Evolutionary conservation across 2,113 vertebrate species (phyloP), one percentile per base, ranked within the genome.

Genomic region (Gasterosteus nipponicus): DNA sequence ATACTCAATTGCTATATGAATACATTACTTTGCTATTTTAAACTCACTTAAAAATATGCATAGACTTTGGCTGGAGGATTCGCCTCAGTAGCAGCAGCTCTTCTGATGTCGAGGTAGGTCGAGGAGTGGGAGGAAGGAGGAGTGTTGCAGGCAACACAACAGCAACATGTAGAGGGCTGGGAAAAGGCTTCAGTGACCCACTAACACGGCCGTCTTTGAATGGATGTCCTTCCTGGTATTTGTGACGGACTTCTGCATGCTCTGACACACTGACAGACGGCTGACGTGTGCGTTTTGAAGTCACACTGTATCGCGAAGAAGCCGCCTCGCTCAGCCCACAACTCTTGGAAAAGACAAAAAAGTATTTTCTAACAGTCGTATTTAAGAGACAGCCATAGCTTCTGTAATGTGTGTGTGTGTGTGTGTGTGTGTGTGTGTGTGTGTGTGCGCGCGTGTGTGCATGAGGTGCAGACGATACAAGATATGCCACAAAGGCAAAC

Each of bases 401-500:
- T 73, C 44, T 75, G 69, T 47, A 51, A 59, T 44, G 44, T 41
- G 33, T 26, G 26, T 56, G 44, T 18, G 8, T 64, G 51, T 39
- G 22, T 42, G 41, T 33, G 47, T 46, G 22, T 61, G 61, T 58
- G 19, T 47, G 44, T 47, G 53, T 61, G 16, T 54, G 57, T 57
- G 54, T 60, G 53, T 47, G 42, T 16, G 63, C 11, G 51, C 7
- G 22, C 8, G 66, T 10, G 62, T 12, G n/a, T 62, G 68, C 29
- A 35, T n/a, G 49, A 22, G 18, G 19, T 41, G 47, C 56, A 74
- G 59, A 56, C 29, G 82, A 83, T 90, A 91, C 49, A 38, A 61
- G 78, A 91, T 86, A 75, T 5, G 38, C 69, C 42, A 69, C 73
- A 64, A 84, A 84, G 83, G 70, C 53, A 89, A 83, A 85, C 57